Evolutionary conservation across 2,888 invertebrate species (phyloP).

Genomic region (Oxystoma pomonae): DNA sequence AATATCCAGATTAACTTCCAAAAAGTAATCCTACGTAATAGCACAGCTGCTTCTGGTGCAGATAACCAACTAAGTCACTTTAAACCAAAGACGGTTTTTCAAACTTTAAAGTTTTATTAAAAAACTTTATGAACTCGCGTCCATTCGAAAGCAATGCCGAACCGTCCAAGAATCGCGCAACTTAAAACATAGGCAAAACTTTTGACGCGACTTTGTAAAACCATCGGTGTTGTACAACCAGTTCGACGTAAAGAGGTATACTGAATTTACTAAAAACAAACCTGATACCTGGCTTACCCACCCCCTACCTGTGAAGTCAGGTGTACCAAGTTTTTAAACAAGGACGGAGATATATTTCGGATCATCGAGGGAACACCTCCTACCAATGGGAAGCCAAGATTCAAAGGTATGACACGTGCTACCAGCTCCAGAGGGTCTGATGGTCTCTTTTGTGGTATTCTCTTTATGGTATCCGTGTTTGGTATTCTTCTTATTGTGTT

Average conservation of each 20-base stretch:
- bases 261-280: background rate
- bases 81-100: too few relatives aligned
- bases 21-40: background rate
- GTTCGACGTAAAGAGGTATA: background rate
- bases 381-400: background rate
- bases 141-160: too few relatives aligned
- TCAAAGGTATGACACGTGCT: conserved; percentile 25
- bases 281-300: background rate
- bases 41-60: too few relatives aligned
- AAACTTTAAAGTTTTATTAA: too few relatives aligned
- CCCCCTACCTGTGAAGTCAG: background rate
- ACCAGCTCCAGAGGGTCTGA: conserved; percentile 24
- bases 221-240: background rate
- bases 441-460: conserved; percentile 23
- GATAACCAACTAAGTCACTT: too few relatives aligned
- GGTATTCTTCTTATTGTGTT: background rate
- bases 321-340: background rate
- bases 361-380: background rate
- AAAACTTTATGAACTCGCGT: too few relatives aligned
- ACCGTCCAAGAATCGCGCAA: background rate
- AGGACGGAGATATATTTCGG: background rate
- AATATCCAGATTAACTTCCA: background rate
- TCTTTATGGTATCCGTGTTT: background rate
- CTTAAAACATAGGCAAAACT: background rate
- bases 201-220: background rate